phyloP scores from a whole-genome alignment of 2,113 vertebrate species.

The Sapajus apella region DNA sequence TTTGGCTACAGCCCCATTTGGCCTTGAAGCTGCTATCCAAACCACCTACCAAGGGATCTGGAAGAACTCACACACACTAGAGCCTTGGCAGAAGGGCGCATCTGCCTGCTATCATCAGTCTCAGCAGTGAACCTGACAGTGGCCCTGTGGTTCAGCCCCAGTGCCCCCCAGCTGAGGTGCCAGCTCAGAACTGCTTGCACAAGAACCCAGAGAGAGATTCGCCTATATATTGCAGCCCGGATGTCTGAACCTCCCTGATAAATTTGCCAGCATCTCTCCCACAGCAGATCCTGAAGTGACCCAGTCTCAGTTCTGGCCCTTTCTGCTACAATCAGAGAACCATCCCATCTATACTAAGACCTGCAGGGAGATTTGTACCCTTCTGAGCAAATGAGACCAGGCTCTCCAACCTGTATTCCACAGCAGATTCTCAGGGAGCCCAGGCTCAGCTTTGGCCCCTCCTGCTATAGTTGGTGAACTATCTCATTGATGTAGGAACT shows the following conservation, averaged over 20 bases:
- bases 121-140: background rate
- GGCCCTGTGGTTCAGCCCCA: background rate
- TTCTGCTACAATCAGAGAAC: background rate
- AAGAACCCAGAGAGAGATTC: background rate
- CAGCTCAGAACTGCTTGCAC: background rate
- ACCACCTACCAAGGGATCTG: background rate
- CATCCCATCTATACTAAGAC: too few species aligned
- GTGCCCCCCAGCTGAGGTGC: background rate
- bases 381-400: too few species aligned
- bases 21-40: background rate
- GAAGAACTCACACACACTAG: background rate
- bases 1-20: background rate
- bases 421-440: too few species aligned
- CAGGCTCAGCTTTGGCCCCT: too few species aligned
- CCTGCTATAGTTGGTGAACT: too few species aligned
- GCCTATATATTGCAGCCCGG: rapidly evolving
- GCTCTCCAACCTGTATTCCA: too few species aligned
- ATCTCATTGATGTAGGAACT: too few species aligned
- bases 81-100: background rate
- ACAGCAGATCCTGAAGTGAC: background rate
- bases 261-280: background rate
- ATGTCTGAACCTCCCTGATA: background rate
- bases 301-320: background rate
- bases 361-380: too few species aligned
- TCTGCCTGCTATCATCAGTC: background rate